A percentile compares a stretch with the other conserved stretches of the same genome.
phyloP scores from a whole-genome alignment of 2,113 vertebrate genomes.

The Megatriorchis doriae region DNA sequence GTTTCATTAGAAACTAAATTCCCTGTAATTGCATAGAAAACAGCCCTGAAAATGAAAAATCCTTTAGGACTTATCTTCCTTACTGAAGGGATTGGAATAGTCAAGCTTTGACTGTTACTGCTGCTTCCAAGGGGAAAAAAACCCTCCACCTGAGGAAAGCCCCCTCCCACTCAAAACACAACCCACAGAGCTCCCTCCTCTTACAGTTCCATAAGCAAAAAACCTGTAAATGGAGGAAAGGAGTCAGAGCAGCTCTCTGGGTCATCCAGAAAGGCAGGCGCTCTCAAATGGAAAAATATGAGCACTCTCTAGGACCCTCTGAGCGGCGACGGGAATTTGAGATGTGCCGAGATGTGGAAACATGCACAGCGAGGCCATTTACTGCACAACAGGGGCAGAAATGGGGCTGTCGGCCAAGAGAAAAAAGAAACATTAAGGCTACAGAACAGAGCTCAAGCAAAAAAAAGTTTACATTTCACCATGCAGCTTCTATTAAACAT shows the following conservation, averaged over 20 bases:
- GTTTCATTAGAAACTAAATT: not conserved
- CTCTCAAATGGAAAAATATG: not conserved
- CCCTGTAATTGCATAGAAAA: not conserved
- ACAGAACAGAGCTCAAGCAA: not conserved
- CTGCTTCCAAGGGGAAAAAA: not conserved
- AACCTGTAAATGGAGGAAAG: accelerated
- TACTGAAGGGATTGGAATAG: not conserved
- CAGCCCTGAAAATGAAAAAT: not conserved
- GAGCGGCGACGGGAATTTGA: accelerated
- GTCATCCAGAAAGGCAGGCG: not conserved
- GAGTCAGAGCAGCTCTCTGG: not conserved
- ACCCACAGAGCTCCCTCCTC: not conserved
- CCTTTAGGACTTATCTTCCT: not conserved
- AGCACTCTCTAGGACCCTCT: not conserved
- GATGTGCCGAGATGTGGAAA: not conserved
- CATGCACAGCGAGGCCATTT: not conserved
- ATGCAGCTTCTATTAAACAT: not conserved
- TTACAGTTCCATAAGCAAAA: accelerated
- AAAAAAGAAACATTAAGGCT: not conserved
- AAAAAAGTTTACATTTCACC: not conserved
- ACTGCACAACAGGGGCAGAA: not conserved
- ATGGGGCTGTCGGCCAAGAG: not conserved
- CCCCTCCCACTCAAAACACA: not conserved
- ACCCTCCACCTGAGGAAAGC: not conserved
- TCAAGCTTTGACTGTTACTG: not conserved